These are phyloP conservation scores for Leiothrix lutea DNA, from an alignment of 2,113 vertebrate species.

Conservation along the genomic window DNA sequence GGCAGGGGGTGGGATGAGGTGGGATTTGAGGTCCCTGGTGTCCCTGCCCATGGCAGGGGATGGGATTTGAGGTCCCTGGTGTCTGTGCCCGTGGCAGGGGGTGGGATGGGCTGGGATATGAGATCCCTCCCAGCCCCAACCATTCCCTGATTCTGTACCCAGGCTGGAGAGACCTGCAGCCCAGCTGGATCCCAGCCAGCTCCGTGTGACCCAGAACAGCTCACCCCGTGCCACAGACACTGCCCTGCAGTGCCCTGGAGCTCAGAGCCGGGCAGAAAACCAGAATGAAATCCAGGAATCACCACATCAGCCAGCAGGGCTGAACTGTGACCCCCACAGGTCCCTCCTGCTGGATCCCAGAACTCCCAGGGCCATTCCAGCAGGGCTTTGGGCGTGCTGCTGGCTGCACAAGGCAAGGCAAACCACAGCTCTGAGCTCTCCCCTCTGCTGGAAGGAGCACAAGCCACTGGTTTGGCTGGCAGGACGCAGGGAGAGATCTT, in stretches of 20 bases:
- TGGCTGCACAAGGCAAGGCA: background rate
- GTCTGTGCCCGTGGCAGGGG: too few relatives aligned
- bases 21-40: too few relatives aligned
- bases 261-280: background rate
- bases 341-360: background rate
- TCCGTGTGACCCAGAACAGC: background rate
- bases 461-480: background rate
- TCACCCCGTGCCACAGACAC: background rate
- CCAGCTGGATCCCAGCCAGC: rapidly evolving
- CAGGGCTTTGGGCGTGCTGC: background rate
- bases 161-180: background rate
- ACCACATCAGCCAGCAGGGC: background rate
- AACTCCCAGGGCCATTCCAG: background rate
- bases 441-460: background rate
- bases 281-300: background rate
- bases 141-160: background rate
- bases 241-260: background rate
- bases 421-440: background rate
- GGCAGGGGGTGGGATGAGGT: too few relatives aligned
- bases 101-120: too few relatives aligned
- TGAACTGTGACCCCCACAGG: background rate
- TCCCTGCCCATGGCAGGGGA: too few relatives aligned
- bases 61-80: too few relatives aligned
- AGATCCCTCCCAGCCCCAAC: background rate
- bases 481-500: background rate